Base-by-base conservation (phyloP, 2,888 invertebrate genomes). In the Penaeus monodon region DNA sequence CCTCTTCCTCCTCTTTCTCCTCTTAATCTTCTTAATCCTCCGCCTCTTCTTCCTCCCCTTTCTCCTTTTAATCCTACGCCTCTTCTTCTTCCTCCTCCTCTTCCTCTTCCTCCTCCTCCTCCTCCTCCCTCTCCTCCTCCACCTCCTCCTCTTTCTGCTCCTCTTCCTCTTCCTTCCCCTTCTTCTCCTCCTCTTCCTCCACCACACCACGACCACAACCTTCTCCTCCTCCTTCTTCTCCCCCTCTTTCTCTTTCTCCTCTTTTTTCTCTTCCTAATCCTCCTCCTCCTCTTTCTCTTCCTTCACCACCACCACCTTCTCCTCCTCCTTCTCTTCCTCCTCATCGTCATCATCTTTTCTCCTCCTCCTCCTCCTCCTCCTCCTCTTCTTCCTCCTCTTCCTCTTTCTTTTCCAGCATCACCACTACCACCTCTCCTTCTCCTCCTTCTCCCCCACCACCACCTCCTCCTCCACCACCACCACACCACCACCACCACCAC, bases 181-280 rank as follows among this genome's bases (percentile, higher is more conserved):
- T 24, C n/a, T 4, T 6, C 33, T 74, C 10, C 12, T 14, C 44
- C 10, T 33, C 74, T 17, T 29, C 44, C 27, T 73, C 22, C 29
- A 27, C 17, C n/a, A 17, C n/a, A 8, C 1, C n/a, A 8, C 29
- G 7, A 8, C 24, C 74, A 10, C 12, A 0, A 7, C 33, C 22
- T n/a, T 29, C 22, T 66, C 66, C n/a, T 70, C 74, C 33, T 38
- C 38, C 38, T 8, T 7, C 6, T 8, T 6, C 6, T 38, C 38
- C 6, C 6, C 38, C 0, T 38, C 38, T 7, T 0, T 7, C 38
- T 6, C 38, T 8, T 0, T 7, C 3, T 0, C 38, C 6, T 2
- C 29, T 8, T n/a, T 49, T n/a, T 33, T 22, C 64, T 64, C 57
- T 63, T 29, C 22, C 57, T 29, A n/a, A 64, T 10, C 57, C 64